Conservation (phyloP, 92 coral and sea anemone genomes). For the Umimayanthus chanpuru region DNA sequence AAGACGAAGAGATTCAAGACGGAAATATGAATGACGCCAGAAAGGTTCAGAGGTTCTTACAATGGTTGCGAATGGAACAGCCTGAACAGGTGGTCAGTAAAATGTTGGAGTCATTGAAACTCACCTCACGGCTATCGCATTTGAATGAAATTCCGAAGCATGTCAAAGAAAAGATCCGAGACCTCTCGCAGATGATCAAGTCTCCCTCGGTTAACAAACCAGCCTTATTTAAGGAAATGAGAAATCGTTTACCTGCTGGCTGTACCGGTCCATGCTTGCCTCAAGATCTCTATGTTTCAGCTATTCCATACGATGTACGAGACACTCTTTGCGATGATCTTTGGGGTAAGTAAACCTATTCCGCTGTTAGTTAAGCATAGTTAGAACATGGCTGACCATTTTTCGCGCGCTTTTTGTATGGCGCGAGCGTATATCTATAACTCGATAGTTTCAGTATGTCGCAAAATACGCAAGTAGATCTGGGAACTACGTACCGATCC, state of each 20-base stretch:
- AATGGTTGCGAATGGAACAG: not conserved
- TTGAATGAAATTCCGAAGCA: not conserved
- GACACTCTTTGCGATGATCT: not conserved
- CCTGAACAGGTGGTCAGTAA: not conserved
- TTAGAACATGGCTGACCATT: too few relatives aligned
- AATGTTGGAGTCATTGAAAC: not conserved
- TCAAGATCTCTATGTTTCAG: not conserved
- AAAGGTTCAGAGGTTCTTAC: not conserved
- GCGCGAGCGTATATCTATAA: too few relatives aligned
- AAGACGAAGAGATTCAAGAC: not conserved
- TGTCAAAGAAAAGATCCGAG: not conserved
- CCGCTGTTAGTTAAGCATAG: too few relatives aligned
- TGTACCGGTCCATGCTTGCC: constrained; percentile 7
- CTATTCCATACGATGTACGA: not conserved
- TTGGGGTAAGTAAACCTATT: not conserved
- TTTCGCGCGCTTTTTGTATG: too few relatives aligned
- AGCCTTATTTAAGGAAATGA: not conserved
- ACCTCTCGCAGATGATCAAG: not conserved
- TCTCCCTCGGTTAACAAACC: not conserved
- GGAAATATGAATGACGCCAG: not conserved
- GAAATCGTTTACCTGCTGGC: not conserved
- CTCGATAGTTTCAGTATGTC: too few relatives aligned
- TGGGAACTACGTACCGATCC: too few relatives aligned
- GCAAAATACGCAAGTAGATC: too few relatives aligned
- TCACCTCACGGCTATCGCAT: not conserved